Conservation (phyloP, 1,140 invertebrate species). For the Globodera rostochiensis region DNA sequence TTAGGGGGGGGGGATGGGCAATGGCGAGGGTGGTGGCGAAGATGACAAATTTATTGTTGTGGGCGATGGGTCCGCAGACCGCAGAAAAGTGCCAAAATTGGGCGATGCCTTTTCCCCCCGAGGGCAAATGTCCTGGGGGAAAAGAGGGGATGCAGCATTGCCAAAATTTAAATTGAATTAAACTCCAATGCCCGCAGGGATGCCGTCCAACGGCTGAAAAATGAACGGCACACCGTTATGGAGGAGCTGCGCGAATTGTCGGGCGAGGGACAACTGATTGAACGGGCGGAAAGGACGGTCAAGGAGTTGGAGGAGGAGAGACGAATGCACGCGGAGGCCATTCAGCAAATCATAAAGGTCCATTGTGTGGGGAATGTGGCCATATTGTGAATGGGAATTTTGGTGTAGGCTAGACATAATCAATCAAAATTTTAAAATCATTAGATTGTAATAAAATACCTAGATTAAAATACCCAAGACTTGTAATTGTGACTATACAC, state of each 20-base stretch:
- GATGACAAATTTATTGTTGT: conserved; percentile 17
- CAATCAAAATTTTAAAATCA: no score
- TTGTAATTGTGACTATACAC: no score
- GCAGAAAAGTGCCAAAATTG: neutral
- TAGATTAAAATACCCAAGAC: no score
- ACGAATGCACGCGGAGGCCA: conserved; percentile 38
- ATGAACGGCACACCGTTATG: conserved; percentile 3
- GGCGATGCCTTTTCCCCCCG: neutral
- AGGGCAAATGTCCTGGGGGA: conserved; percentile 2
- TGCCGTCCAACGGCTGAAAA: conserved; percentile 19
- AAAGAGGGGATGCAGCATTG: neutral
- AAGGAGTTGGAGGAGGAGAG: conserved; percentile 43
- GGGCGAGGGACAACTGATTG: conserved; percentile 11
- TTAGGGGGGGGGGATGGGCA: neutral
- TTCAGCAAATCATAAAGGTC: conserved; percentile 44
- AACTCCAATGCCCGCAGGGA: conserved; percentile 8
- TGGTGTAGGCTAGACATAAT: no score
- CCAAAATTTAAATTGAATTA: conserved; percentile 6
- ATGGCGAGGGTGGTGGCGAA: neutral
- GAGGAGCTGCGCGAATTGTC: conserved; percentile 14
- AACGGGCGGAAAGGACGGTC: conserved; percentile 29
- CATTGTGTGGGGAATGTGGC: neutral
- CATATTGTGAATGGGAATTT: no score
- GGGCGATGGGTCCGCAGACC: neutral
- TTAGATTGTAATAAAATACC: no score